Evolutionary conservation across 2,113 vertebrate genomes (phyloP).

Genomic region (Callipepla californica): DNA sequence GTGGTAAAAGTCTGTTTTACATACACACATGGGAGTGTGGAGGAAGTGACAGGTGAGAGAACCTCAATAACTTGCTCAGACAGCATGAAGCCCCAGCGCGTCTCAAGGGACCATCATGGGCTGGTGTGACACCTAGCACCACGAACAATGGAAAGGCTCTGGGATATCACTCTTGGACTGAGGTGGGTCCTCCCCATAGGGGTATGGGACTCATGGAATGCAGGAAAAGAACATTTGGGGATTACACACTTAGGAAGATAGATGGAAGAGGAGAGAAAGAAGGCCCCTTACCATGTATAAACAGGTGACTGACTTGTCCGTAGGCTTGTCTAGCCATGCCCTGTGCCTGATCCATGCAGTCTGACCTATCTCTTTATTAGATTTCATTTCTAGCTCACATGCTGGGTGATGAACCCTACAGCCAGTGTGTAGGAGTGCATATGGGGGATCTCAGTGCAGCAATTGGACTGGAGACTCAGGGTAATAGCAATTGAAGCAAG

Average conservation of each 20-base stretch:
- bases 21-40: background rate
- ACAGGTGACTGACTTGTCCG: background rate
- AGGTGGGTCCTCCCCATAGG: rapidly evolving
- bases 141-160: background rate
- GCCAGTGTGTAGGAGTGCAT: rapidly evolving
- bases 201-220: background rate
- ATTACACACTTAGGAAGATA: background rate
- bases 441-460: background rate
- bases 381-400: background rate
- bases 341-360: background rate
- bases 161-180: background rate
- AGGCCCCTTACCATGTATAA: background rate
- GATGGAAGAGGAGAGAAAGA: background rate
- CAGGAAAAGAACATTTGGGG: background rate
- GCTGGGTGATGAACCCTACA: background rate
- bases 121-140: background rate
- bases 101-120: background rate
- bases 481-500: background rate
- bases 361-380: background rate
- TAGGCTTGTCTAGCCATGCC: background rate
- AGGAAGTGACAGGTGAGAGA: background rate
- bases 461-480: background rate
- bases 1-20: background rate
- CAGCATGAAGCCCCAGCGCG: background rate
- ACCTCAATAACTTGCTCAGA: rapidly evolving